Evolutionary conservation across 1,140 invertebrate species (phyloP).

Genomic region (Drosophila leontia): DNA sequence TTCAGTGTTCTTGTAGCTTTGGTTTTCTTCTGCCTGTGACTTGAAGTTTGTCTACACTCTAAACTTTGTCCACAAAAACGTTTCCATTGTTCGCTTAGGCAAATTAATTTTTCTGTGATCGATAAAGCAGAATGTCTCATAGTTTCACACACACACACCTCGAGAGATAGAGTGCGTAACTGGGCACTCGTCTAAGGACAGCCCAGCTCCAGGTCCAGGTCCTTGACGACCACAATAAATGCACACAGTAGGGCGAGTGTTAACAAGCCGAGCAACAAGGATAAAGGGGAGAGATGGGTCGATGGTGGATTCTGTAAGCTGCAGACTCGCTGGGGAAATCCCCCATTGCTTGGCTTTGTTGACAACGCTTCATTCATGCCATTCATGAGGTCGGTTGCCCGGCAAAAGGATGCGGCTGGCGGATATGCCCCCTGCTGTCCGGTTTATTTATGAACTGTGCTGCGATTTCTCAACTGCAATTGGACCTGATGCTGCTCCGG

Average conservation of each 20-base stretch:
- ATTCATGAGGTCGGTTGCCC: slow-evolving; percentile 65
- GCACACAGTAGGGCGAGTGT: slow-evolving; percentile 24
- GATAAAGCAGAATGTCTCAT: slow-evolving; percentile 28
- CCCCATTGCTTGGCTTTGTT: slow-evolving; percentile 67
- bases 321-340: slow-evolving; percentile 34
- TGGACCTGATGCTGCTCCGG: slow-evolving; percentile 50
- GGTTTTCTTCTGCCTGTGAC: background rate
- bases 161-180: slow-evolving; percentile 41
- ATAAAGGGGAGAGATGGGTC: slow-evolving; percentile 19
- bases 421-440: slow-evolving; percentile 43
- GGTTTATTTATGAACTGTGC: slow-evolving; percentile 76
- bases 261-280: slow-evolving; percentile 64
- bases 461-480: slow-evolving; percentile 78
- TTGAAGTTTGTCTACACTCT: slow-evolving; percentile 7
- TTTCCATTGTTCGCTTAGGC: slow-evolving; percentile 16
- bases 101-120: slow-evolving; percentile 48
- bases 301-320: slow-evolving; percentile 6
- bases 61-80: slow-evolving; percentile 17
- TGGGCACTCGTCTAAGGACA: slow-evolving; percentile 53
- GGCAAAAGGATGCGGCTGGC: slow-evolving; percentile 3
- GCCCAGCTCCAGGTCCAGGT: slow-evolving; percentile 4
- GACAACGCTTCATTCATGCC: slow-evolving; percentile 76
- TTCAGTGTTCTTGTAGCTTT: background rate
- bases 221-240: slow-evolving; percentile 29
- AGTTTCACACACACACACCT: slow-evolving; percentile 25